Base-by-base conservation (phyloP, 1,140 invertebrate genomes). In the Cyclina sinensis region DNA sequence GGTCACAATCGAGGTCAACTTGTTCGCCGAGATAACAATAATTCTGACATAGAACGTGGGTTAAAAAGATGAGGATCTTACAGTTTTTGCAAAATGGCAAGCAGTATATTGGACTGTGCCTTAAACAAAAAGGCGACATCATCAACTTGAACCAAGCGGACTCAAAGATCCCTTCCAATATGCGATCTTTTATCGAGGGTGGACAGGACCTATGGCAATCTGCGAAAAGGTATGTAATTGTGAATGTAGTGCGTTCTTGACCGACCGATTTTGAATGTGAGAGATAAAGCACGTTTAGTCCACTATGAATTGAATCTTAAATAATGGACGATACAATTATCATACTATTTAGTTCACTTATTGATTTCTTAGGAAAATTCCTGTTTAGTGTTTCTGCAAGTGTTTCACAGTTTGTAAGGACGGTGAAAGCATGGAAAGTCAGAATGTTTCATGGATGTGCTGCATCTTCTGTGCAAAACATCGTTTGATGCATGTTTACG, bases 161-260 rank as follows among this genome's bases (percentile, higher is more conserved):
- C 78, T 24, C 90, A 24, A 83, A 65, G 12, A 80, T 95, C 12
- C 91, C 94, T 30, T 68, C 54, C 65, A 88, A 93, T 76, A 93
- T 94, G 92, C 78, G 89, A 43, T 91, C 84, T 18, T 94, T 94
- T 88, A 90, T 95, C 46, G 92, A 92, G 51, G 91, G 90, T 46
- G 94, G 92, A 48, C 80, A 92, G n/a, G 32, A 65, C 21, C 79
- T 83, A 43, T 73, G 94, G 18, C 24, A 70, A 39, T 83, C 82
- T 30, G 93, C 92, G 24, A 90, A 89, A 90, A 92, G 91, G 94
- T 95, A 68, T 62, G 5, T 18, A 21, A 18, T 18, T 57, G n/a
- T 57, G 18, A 11, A 57, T 48, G n/a, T 57, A n/a, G 51, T 43
- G 43, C 14, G 4, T 14, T 43, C 5, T 43, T 43, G 4, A 14